Percentiles rank a stretch among this genome's conserved stretches.
These are phyloP conservation scores for Argyresthia goedartella DNA, from an alignment of 2,888 invertebrate genomes.

Conservation along the genomic window DNA sequence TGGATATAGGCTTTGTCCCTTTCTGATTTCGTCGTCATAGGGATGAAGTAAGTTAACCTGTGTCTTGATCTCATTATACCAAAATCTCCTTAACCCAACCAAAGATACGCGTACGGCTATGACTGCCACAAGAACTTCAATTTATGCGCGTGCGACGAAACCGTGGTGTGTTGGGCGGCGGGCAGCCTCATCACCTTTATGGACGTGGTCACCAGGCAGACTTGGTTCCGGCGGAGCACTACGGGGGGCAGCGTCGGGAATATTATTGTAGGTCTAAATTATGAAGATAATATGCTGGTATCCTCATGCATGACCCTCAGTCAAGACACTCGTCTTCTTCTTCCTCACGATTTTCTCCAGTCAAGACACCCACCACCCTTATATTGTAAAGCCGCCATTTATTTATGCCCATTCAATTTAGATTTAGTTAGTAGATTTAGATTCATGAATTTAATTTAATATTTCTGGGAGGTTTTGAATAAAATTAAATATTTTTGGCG, in stretches of 20 bases:
- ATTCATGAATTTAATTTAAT: no score
- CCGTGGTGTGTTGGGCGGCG: slow-evolving; percentile 82
- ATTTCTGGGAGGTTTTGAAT: no score
- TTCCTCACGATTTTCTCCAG: background rate
- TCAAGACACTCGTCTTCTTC: background rate
- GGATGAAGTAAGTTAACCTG: no score
- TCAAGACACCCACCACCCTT: background rate
- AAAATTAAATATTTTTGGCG: no score
- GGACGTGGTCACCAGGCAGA: slow-evolving; percentile 73
- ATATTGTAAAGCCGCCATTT: no score
- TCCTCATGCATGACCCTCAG: no score
- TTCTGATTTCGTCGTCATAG: no score
- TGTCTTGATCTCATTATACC: no score
- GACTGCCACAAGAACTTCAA: slow-evolving; percentile 87
- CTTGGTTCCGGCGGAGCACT: slow-evolving; percentile 79
- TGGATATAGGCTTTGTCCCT: no score
- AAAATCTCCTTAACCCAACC: slow-evolving; percentile 17
- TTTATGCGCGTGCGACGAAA: slow-evolving; percentile 79
- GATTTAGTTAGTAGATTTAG: no score
- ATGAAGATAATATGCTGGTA: background rate
- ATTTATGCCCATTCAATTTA: no score
- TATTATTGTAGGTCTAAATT: slow-evolving; percentile 70
- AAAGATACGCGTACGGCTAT: slow-evolving; percentile 88
- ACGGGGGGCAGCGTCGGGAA: slow-evolving; percentile 87
- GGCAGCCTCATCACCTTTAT: slow-evolving; percentile 87